Conservation (phyloP, 1,140 invertebrate species). For the Nephila pilipes region DNA sequence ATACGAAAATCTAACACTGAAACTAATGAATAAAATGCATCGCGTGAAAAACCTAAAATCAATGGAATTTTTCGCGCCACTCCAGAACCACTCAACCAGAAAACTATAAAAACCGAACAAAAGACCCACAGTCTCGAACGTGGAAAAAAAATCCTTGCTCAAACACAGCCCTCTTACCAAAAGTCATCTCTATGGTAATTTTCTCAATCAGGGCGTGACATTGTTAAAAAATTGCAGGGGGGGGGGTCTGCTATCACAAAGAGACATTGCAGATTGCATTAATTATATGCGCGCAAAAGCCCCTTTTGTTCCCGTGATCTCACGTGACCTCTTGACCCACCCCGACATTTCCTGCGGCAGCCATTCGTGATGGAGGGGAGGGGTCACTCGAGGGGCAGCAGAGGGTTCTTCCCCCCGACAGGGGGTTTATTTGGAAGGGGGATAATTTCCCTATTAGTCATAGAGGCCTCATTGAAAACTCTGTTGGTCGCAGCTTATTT, state of each 20-base stretch:
- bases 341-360: slow-evolving; percentile 17
- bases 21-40: not conserved
- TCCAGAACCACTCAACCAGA: not conserved
- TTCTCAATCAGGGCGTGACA: not conserved
- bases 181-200: slow-evolving; percentile 56
- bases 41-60: not conserved
- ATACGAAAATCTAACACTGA: not conserved
- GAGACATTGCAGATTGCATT: slow-evolving; percentile 12
- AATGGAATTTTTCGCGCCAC: not conserved
- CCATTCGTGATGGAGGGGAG: slow-evolving; percentile 24
- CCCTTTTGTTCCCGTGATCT: slow-evolving; percentile 6
- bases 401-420: not conserved
- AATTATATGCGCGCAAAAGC: slow-evolving; percentile 13
- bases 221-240: slow-evolving; percentile 31
- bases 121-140: not conserved
- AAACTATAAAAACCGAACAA: not conserved
- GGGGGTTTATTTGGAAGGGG: not conserved
- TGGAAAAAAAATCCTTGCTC: not conserved
- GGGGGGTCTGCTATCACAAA: not conserved
- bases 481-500: slow-evolving; percentile 10
- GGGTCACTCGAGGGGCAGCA: slow-evolving; percentile 14
- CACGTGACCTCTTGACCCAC: slow-evolving; percentile 48
- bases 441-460: slow-evolving; percentile 53
- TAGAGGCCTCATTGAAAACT: not conserved
- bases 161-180: not conserved